phyloP scores from a whole-genome alignment of 2,113 vertebrate genomes.

The Pangasianodon gigas region DNA sequence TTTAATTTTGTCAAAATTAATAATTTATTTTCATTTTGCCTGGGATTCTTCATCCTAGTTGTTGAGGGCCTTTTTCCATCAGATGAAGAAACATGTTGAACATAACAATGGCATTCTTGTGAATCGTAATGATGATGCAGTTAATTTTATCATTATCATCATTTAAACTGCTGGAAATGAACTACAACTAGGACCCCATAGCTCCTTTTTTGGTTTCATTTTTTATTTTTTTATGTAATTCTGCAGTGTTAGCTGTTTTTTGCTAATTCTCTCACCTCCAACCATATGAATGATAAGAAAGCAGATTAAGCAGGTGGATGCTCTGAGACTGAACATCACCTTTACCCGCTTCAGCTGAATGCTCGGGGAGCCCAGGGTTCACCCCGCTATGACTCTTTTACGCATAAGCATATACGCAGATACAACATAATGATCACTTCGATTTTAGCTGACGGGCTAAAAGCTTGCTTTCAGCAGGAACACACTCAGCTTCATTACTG shows the following conservation, averaged over 20 bases:
- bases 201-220: neutral
- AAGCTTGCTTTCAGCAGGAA: slow-evolving; percentile 2
- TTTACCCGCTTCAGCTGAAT: neutral
- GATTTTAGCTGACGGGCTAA: neutral
- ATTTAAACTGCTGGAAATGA: neutral
- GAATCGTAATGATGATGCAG: rapidly evolving
- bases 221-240: neutral
- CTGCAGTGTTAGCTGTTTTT: neutral
- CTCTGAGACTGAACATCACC: neutral
- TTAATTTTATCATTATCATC: neutral
- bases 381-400: neutral
- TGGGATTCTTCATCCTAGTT: neutral
- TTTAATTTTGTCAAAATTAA: neutral
- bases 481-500: neutral
- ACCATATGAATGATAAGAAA: neutral
- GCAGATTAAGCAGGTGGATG: neutral
- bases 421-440: neutral
- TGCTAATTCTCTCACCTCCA: neutral
- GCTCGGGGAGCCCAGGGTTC: neutral
- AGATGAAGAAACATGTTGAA: neutral
- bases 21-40: too few species aligned
- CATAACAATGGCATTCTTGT: neutral
- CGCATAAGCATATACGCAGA: neutral
- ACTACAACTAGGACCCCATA: neutral
- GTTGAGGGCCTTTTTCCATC: neutral